Base-by-base conservation (phyloP, 2,888 invertebrate species). In the Chymomyza procnemis region DNA sequence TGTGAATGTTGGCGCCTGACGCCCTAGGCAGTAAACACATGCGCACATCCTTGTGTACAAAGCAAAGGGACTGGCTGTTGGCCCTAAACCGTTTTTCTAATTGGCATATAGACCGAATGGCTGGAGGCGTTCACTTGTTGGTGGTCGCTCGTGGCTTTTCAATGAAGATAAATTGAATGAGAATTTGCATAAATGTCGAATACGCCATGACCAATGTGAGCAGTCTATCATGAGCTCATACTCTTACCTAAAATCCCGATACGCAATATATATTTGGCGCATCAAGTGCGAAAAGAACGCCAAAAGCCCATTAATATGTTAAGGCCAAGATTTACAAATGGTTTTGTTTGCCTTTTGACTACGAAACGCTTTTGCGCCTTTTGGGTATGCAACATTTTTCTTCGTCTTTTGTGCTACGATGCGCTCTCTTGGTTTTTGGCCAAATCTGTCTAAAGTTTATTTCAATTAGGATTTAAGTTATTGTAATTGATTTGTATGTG, bases 161-260 rank as follows among this genome's bases (percentile, higher is more conserved):
- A 80, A 80, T 80, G 77, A 84, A 80, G 75, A 80, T 67, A 81
- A 81, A 80, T 80, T 71, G 81, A 66, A 22, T 56, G 34, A 41
- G 52, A 67, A 69, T 66, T 57, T 65, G 61, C 67, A 56, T 55
- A 63, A 74, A 70, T 61, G 64, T 60, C 55, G 52, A n/a, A 19
- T 41, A 12, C 34, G 34, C 34, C 34, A 41, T 41, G 34, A 41
- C 34, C 34, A 41, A 12, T 50, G 50, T 50, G 50, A 8, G 12
- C 46, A 26, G 50, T 41, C 59, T 61, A 16, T 16, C n/a, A 48
- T 18, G 19, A 18, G 8, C 22, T 16, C 26, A 19, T 1, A 19
- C 8, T n/a, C 18, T 26, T 41, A 54, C 41, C 47, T n/a, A n/a
- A 46, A 48, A 66, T 26, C 12, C 55, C 64, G 19, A 16, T 16